Evolutionary conservation across 1,140 invertebrate species (phyloP), one percentile per base, ranked within the genome.

Genomic region (Patella vulgata): DNA sequence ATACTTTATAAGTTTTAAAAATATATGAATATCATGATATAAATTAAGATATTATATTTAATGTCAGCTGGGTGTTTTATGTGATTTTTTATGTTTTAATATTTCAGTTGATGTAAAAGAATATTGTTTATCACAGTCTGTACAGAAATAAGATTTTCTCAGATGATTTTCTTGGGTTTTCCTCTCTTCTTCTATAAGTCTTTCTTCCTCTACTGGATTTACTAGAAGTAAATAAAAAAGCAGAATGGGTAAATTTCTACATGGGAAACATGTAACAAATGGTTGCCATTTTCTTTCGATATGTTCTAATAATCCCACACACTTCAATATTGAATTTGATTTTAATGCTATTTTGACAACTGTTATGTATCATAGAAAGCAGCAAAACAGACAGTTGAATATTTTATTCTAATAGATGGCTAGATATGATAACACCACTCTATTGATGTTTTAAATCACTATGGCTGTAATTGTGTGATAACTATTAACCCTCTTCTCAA

Each of bases 141-240:
- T 73, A 85, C 94, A 96, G 65, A 88, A 85, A 81, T 90, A 95
- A 42, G 86, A 77, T 82, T 89, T 89, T 12, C 88, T 85, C 75
- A 92, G 90, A 21, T 89, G 86, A 74, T 88, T 89, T 63, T 82
- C 83, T 73, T 83, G 85, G 56, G 71, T 63, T 60, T 77, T 68
- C 6, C 73, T 66, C 62, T 76, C 81, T 36, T 74, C 71, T 53
- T 65, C 70, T 54, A 78, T 68, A 62, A 75, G 70, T 62, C 79
- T 68, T 36, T 79, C 80, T 78, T 76, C 60, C 46, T 71, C 68
- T 40, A 63, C 61, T 67, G 75, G 50, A 27, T 71, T 65, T 4
- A 68, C 74, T 75, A 60, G 48, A 67, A 69, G 56, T 53, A 48
- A 62, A 23, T 36, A 39, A 63, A 27, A 62, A 44, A 57, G 0